A percentile compares a stretch with the other conserved stretches of the same genome.
phyloP scores from a whole-genome alignment of 2,888 invertebrate genomes.

The Eupithecia inturbata region DNA sequence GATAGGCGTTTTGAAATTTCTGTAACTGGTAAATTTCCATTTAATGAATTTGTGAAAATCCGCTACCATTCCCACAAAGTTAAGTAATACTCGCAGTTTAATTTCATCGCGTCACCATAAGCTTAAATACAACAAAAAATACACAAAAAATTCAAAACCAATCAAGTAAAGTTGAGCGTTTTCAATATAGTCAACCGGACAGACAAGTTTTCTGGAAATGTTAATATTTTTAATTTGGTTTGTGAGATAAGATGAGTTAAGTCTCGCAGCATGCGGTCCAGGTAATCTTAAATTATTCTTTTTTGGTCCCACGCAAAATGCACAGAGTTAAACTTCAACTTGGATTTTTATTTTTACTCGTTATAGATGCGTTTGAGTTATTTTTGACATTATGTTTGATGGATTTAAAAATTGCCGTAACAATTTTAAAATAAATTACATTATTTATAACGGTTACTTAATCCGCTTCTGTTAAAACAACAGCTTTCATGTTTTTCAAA shows the following conservation, averaged over 20 bases:
- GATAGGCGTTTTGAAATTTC: no score
- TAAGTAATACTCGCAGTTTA: background rate
- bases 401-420: background rate
- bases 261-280: constrained; percentile 44
- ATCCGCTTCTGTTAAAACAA: background rate
- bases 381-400: constrained; percentile 13
- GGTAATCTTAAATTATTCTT: constrained; percentile 34
- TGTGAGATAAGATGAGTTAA: constrained; percentile 44
- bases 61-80: no score
- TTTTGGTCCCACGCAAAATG: constrained; percentile 33
- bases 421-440: background rate
- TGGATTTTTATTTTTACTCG: constrained; percentile 23
- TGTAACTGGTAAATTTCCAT: no score
- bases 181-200: constrained; percentile 8
- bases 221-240: constrained; percentile 42
- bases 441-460: background rate
- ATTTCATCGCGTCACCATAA: background rate
- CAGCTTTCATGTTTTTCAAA: background rate
- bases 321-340: constrained; percentile 8
- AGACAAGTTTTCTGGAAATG: constrained; percentile 3
- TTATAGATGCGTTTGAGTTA: constrained; percentile 20
- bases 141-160: background rate
- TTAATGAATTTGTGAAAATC: no score
- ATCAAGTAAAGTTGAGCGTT: background rate
- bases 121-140: no score